Base-by-base conservation (phyloP, 2,888 invertebrate species). In the Morpho helenor region DNA sequence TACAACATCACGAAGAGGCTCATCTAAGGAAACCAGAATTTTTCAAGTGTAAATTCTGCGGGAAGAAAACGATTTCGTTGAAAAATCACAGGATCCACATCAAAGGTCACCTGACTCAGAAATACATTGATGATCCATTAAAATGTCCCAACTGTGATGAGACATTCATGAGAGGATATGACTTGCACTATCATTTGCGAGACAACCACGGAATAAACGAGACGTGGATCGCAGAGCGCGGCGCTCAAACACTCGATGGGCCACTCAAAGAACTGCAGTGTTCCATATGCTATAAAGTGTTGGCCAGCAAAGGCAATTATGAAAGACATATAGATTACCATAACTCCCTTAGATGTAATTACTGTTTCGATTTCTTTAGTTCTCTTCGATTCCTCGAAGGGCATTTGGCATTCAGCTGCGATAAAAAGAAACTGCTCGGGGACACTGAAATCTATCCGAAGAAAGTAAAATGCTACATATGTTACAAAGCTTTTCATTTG, bases 321-420 rank as follows among this genome's bases (percentile, higher is more conserved):
- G 88, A 91, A 64, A 75, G 90, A 39, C 91, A 91, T 64, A 74
- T 91, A 46, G 90, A 91, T 66, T 91, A 88, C 66, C 91, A 91
- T 72, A 91, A 91, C 67, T 76, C 86, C 0, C 69, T 91, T 52
- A 70, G 91, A 16, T 91, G 91, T 70, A 91, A 91, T 72, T 91
- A 91, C 68, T 91, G 91, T 69, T 87, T 81, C 61, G 87, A 87
- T 54, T 87, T 84, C 72, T 91, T 91, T 69, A 85, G 80, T 67
- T 75, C 82, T 6, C 75, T 80, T 45, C 72, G 82, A 47, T 91
- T 91, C 74, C 71, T 91, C 31, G 90, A 91, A 59, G 91, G 91
- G 0, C 91, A 91, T 63, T 66, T 89, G n/a, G 75, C 77, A 0
- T 91, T 84, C 67, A 77, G 80, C 50, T 91, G 91, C 66, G 84